phyloP scores from a whole-genome alignment of 2,113 vertebrate species.

The Megaptera novaeangliae region DNA sequence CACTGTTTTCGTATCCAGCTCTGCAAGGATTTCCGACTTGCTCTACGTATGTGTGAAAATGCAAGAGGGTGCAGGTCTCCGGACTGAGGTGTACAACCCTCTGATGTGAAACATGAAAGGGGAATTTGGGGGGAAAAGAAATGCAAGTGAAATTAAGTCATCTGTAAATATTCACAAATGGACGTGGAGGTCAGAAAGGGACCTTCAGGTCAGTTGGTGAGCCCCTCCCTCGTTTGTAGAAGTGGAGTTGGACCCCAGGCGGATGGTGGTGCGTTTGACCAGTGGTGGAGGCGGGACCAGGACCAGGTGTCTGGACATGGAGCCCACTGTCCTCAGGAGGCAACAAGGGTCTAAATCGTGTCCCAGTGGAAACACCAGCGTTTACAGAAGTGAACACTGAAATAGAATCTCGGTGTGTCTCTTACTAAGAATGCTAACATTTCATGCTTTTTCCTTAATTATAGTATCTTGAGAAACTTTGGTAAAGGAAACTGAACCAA shows the following conservation, averaged over 20 bases:
- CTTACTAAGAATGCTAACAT: not conserved
- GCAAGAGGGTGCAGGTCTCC: fast-evolving
- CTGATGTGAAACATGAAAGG: no score
- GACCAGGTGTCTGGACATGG: no score
- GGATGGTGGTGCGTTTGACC: fast-evolving
- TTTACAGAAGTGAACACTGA: not conserved
- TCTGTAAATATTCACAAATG: not conserved
- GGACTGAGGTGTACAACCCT: not conserved
- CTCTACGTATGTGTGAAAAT: fast-evolving
- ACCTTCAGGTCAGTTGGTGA: fast-evolving
- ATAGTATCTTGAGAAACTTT: not conserved
- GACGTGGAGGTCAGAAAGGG: not conserved
- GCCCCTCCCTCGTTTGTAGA: not conserved
- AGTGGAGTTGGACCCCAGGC: fast-evolving
- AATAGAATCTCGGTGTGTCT: not conserved
- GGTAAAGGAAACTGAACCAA: not conserved
- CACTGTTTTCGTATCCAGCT: not conserved
- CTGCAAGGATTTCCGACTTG: no score
- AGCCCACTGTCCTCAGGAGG: not conserved
- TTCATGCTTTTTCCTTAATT: not conserved
- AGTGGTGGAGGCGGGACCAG: not conserved
- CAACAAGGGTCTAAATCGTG: fast-evolving
- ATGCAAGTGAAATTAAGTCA: not conserved
- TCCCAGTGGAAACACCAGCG: not conserved
- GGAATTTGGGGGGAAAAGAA: no score